Evolutionary conservation across 2,797 vertebrate species (phyloP).

Genomic region (Heteromormyrus szaboi): DNA sequence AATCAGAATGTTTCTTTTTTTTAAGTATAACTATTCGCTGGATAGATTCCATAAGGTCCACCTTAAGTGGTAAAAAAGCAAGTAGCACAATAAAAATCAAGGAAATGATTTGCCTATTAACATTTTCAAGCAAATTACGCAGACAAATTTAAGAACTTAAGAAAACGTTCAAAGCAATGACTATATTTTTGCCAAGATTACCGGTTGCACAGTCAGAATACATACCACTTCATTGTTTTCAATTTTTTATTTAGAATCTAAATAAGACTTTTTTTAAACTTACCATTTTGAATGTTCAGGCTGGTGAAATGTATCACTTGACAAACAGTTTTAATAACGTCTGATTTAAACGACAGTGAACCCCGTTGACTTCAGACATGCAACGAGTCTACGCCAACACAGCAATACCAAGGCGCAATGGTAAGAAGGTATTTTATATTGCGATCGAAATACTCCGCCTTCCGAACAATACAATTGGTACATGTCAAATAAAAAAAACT

Average conservation of each 20-base stretch:
- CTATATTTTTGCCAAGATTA: neutral
- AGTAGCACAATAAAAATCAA: neutral
- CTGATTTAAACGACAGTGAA: conserved; percentile 11
- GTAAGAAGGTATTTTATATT: conserved; percentile 40
- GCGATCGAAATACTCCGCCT: neutral
- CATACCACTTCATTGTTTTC: neutral
- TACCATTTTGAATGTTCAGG: conserved; percentile 41
- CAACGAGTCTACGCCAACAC: conserved; percentile 52
- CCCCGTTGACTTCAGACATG: conserved; percentile 48
- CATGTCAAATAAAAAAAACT: neutral
- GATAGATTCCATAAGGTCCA: neutral
- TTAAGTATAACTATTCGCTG: neutral
- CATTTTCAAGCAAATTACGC: neutral
- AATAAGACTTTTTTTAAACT: conserved; percentile 17
- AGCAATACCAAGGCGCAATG: neutral
- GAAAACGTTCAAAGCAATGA: neutral
- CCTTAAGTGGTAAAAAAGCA: neutral
- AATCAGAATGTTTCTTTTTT: neutral
- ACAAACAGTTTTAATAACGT: neutral
- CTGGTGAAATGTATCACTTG: neutral
- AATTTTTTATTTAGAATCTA: neutral
- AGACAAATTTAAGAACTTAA: neutral
- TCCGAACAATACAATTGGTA: conserved; percentile 9
- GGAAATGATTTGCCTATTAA: neutral
- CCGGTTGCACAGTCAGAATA: neutral